Evolutionary conservation across 2,888 invertebrate species (phyloP).

Genomic region (Dorcus hopei): DNA sequence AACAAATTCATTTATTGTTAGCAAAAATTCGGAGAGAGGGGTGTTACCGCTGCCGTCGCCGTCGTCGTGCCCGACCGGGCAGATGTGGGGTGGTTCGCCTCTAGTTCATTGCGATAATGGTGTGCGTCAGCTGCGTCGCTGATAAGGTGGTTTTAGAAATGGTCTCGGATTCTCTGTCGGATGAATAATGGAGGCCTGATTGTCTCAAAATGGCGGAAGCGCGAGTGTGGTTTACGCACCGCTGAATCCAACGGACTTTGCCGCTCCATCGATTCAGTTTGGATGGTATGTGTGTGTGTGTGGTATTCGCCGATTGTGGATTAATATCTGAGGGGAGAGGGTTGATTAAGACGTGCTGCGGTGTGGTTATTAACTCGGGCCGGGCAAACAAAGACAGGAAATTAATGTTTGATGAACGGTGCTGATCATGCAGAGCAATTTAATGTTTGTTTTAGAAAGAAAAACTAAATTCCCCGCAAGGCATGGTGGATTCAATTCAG

Average conservation of each 20-base stretch:
- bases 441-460: too few relatives aligned
- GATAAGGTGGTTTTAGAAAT: conserved; percentile 17
- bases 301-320: not conserved
- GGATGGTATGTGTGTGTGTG: too few relatives aligned
- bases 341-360: not conserved
- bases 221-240: conserved; percentile 20
- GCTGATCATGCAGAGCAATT: too few relatives aligned
- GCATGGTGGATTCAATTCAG: too few relatives aligned
- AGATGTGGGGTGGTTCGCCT: conserved; percentile 2
- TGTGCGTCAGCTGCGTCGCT: conserved; percentile 11
- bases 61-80: not conserved
- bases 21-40: too few relatives aligned
- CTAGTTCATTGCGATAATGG: conserved; percentile 10
- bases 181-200: conserved; percentile 24
- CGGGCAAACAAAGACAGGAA: not conserved
- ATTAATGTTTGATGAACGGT: not conserved
- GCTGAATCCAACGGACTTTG: conserved; percentile 8
- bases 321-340: not conserved
- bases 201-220: conserved; percentile 20
- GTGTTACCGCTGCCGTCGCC: too few relatives aligned
- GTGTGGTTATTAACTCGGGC: not conserved
- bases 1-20: too few relatives aligned
- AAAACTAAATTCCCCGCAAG: too few relatives aligned
- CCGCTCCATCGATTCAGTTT: conserved; percentile 1
- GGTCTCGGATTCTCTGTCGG: conserved; percentile 19